Percentiles rank a stretch among this genome's conserved stretches.
phyloP scores from a whole-genome alignment of 2,888 invertebrate genomes.

The Acronicta alni region DNA sequence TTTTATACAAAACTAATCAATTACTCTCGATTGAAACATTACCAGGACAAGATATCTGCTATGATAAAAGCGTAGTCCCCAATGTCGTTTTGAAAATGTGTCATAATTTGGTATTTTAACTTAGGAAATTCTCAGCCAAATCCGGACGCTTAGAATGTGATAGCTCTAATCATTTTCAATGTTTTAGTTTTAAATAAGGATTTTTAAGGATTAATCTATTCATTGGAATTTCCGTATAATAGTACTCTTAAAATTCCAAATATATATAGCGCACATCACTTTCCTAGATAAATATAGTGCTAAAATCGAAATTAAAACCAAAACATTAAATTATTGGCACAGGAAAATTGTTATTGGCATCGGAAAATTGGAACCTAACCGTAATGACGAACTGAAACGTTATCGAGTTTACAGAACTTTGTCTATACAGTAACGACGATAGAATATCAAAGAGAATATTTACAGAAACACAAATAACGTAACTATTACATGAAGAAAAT shows the following conservation, averaged over 20 bases:
- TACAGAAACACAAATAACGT: slow-evolving; percentile 1
- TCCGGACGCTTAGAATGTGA: not conserved
- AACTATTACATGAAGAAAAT: not conserved
- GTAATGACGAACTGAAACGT: slow-evolving; percentile 38
- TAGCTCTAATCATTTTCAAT: too few species aligned
- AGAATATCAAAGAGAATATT: slow-evolving; percentile 40
- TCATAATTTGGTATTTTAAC: not conserved
- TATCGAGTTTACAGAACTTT: slow-evolving; percentile 49
- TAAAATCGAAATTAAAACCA: slow-evolving; percentile 30
- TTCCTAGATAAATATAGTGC: too few species aligned
- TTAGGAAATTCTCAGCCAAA: not conserved
- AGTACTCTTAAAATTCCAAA: too few species aligned
- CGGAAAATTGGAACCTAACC: slow-evolving; percentile 31
- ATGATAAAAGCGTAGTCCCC: too few species aligned
- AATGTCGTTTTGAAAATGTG: too few species aligned
- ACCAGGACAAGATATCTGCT: too few species aligned
- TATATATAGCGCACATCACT: too few species aligned
- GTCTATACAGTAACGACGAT: slow-evolving; percentile 15
- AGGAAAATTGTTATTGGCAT: slow-evolving; percentile 43
- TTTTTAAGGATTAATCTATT: too few species aligned
- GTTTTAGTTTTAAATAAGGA: too few species aligned
- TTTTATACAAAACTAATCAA: not conserved
- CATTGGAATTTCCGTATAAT: not conserved
- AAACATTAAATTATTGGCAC: slow-evolving; percentile 38
- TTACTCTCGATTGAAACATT: too few species aligned